Evolutionary conservation across 2,113 vertebrate genomes (phyloP).

Genomic region (Silurus glanis): DNA sequence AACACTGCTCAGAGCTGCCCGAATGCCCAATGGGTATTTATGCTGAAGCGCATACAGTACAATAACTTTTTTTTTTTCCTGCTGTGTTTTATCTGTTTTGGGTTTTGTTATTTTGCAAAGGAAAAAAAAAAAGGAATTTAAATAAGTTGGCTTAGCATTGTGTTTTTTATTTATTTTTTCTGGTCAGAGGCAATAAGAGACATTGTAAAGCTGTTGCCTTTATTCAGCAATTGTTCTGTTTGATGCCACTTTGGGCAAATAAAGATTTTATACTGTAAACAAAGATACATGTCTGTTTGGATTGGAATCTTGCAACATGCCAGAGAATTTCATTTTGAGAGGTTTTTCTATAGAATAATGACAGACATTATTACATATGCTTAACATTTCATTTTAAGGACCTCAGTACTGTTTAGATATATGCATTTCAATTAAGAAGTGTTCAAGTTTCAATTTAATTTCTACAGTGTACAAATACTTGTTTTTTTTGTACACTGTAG

Average conservation of each 20-base stretch:
- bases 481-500: neutral
- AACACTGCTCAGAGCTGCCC: conserved; percentile 49
- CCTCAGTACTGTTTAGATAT: neutral
- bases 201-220: conserved; percentile 5
- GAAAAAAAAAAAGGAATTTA: conserved; percentile 26
- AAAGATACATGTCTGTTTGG: neutral
- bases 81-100: conserved; percentile 45
- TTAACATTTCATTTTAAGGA: neutral
- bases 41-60: conserved; percentile 31
- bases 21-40: conserved; percentile 26
- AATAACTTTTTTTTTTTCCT: conserved; percentile 17
- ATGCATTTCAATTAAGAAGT: no score
- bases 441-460: neutral
- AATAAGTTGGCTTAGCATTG: conserved; percentile 28
- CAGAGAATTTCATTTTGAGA: neutral
- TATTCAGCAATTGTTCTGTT: conserved; percentile 12
- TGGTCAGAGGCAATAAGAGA: neutral
- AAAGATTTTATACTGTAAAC: conserved; percentile 29
- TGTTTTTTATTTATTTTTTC: conserved; percentile 15
- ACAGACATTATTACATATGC: no score
- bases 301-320: neutral
- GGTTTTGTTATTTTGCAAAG: neutral
- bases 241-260: conserved; percentile 11
- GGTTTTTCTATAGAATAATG: neutral
- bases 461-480: neutral